Conservation (phyloP, 2,113 vertebrate species). For the Perccottus glenii region DNA sequence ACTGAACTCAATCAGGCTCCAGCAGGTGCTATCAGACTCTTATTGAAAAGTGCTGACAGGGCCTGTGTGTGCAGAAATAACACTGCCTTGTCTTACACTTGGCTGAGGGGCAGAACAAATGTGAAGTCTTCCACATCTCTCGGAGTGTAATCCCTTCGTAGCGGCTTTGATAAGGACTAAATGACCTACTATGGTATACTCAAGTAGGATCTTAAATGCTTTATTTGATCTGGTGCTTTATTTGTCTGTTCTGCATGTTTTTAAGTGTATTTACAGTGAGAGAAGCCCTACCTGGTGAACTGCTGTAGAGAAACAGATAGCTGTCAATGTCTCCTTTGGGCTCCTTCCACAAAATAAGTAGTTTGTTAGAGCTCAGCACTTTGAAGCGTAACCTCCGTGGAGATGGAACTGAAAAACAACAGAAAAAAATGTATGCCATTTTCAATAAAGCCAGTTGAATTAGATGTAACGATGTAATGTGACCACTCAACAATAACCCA, state of each 20-base stretch:
- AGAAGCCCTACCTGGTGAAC: conserved; percentile 69
- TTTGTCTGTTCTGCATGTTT: conserved; percentile 15
- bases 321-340: conserved; percentile 80
- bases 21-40: conserved; percentile 22
- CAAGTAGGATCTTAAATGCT: conserved; percentile 22
- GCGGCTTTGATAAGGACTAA: conserved; percentile 61
- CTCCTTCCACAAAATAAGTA: conserved; percentile 79
- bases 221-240: conserved; percentile 1
- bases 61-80: conserved; percentile 36
- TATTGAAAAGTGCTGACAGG: conserved; percentile 57
- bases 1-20: conserved; percentile 25
- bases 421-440: conserved; percentile 25
- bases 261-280: background rate
- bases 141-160: conserved; percentile 57
- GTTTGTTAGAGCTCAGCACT: conserved; percentile 69
- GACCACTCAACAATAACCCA: conserved; percentile 3
- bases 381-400: conserved; percentile 80
- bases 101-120: conserved; percentile 45
- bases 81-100: conserved; percentile 50
- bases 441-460: background rate
- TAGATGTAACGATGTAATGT: background rate
- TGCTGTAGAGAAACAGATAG: conserved; percentile 78
- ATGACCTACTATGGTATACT: conserved; percentile 57
- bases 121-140: conserved; percentile 49
- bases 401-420: conserved; percentile 71